Evolutionary conservation across 2,113 vertebrate species (phyloP).

Genomic region (Centropristis striata): DNA sequence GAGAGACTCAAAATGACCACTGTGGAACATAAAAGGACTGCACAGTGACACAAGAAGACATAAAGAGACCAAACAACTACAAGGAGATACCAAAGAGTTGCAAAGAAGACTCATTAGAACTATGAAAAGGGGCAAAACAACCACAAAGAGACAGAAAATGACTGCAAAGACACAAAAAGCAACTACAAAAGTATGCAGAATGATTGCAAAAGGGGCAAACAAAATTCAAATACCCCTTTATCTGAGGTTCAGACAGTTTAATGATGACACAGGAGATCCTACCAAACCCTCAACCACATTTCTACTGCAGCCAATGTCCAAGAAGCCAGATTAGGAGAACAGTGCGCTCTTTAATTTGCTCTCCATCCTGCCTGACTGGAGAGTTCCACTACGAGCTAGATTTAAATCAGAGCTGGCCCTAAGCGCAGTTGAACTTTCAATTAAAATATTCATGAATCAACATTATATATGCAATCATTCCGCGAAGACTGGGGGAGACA

Average conservation of each 20-base stretch:
- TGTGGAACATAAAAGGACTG: too few species aligned
- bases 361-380: constrained; percentile 1
- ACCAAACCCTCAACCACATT: constrained; percentile 18
- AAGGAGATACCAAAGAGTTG: too few species aligned
- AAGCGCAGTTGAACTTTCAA: constrained; percentile 30
- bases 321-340: constrained; percentile 31
- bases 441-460: constrained; percentile 66
- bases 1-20: too few species aligned
- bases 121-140: too few species aligned
- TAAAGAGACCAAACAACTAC: too few species aligned
- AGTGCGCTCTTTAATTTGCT: constrained; percentile 13
- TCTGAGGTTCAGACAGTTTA: not conserved
- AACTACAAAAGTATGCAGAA: too few species aligned
- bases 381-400: not conserved
- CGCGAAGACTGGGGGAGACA: constrained; percentile 26
- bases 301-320: constrained; percentile 27
- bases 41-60: too few species aligned
- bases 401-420: constrained; percentile 35
- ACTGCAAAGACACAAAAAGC: too few species aligned
- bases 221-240: too few species aligned
- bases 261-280: constrained; percentile 24
- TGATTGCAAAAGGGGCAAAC: too few species aligned
- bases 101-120: too few species aligned
- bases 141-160: too few species aligned
- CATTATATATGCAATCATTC: constrained; percentile 44